Base-by-base conservation (phyloP, 2,113 vertebrate species). In the Herpetotheres cachinnans region DNA sequence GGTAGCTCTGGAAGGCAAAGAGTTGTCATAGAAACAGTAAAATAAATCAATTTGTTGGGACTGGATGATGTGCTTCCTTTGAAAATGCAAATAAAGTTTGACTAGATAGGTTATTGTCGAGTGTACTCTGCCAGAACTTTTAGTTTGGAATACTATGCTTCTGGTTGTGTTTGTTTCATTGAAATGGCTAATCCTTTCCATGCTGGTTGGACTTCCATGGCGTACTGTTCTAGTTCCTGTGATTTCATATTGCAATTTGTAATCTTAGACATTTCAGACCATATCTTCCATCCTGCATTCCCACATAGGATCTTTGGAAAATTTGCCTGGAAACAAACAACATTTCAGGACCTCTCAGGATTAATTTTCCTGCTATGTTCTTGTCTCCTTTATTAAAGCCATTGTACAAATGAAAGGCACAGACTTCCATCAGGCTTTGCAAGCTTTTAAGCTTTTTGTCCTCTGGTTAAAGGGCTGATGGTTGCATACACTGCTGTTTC, bases 21-120 rank as follows among this genome's bases (percentile, higher is more conserved):
- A 92, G 97, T 98, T 98, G 96, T 97, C 98, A 98, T 98, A 97
- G 98, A 97, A 98, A 98, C 98, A 84, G 96, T 87, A 92, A 97
- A 97, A 97, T 97, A 97, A 95, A 89, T 93, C 82, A 62, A 74
- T 95, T 97, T 97, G 67, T 95, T 22, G 4, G 47, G 72, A 73
- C 79, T 88, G 52, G 63, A 77, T 97, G 56, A 83, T 84, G 89
- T 47, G 17, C 69, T 84, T 70, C 59, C 80, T 86, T 67, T 95
- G 89, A 89, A 96, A 97, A 91, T 73, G 50, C 90, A 96, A 94
- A 93, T 91, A 86, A 26, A 93, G 74, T 63, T 91, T 93, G 44
- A 74, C 49, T 58, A 66, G 70, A 47, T 88, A 94, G 70, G 54
- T 66, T 91, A 90, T 96, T 94, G 56, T 85, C 49, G 65, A 61